These are phyloP conservation scores for Halcyon chelicuti DNA, from an alignment of 2,797 vertebrate species.

Conservation along the genomic window DNA sequence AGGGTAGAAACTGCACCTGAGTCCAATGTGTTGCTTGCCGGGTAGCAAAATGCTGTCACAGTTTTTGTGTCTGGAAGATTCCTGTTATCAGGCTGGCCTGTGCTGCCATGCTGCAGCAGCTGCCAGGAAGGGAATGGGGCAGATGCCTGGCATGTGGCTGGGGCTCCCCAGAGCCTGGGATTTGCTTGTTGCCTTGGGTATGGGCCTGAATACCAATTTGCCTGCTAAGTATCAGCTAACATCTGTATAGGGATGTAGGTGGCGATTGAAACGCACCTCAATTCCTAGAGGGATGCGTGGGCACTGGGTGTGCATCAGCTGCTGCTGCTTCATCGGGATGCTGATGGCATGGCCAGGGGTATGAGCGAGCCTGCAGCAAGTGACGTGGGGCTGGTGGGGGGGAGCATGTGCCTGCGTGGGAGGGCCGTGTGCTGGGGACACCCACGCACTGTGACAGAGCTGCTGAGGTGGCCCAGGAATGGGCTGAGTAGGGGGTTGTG, in stretches of 20 bases:
- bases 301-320: not conserved
- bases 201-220: conserved; percentile 23
- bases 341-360: not conserved
- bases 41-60: not conserved
- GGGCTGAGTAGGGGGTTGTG: not conserved
- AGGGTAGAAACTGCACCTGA: not conserved
- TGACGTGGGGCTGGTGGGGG: not conserved
- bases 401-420: not conserved
- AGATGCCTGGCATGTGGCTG: conserved; percentile 18
- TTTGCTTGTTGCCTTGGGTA: not conserved
- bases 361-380: not conserved
- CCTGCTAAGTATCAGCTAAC: not conserved
- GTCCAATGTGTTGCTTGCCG: fast-evolving
- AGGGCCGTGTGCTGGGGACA: not conserved
- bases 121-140: not conserved
- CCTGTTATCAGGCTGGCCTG: not conserved
- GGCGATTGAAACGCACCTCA: not conserved
- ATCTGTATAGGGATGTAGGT: not conserved
- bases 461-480: conserved; percentile 12
- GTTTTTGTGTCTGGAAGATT: not conserved
- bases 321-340: not conserved
- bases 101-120: conserved; percentile 16
- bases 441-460: not conserved
- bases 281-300: not conserved
- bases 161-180: conserved; percentile 29